Evolutionary conservation across 1,140 invertebrate genomes (phyloP), one percentile per base, ranked within the genome.

Genomic region (Steinernema khuongi): DNA sequence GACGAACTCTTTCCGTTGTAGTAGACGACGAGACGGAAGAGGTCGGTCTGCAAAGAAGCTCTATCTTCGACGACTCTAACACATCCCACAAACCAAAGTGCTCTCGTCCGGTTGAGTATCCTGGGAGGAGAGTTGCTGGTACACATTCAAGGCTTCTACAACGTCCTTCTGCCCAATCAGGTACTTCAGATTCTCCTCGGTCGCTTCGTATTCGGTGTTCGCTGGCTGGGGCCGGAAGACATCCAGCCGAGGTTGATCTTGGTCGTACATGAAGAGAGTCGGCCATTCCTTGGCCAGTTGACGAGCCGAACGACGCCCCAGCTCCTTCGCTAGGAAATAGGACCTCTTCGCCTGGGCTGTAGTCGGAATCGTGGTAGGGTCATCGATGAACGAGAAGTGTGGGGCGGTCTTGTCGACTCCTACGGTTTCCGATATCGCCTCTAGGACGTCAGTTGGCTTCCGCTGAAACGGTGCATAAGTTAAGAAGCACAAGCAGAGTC

Each of bases 201-300:
- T 60, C 11, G 50, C 14, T 60, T 60, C 50, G 50, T 17, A 17
- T 14, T 60, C 50, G 22, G 26, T 4, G 4, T 4, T 4, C 14
- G 7, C 50, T 22, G 19, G 19, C 71, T 28, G 74, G 11, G 76
- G 74, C 0, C 79, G 77, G 66, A 84, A 84, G 14, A 68, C 82
- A 0, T 60, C 66, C 1, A 84, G 50, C n/a, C 78, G 36, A 2
- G 83, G 83, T 29, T 83, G 33, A 74, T 84, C 83, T 50, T 81
- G 71, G 50, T 84, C 83, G 43, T 82, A 85, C 68, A 79, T 79
- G 69, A 84, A 85, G 2, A 84, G 71, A 11, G 84, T 85, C 11
- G 83, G 83, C 84, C 84, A 84, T 83, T 84, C 84, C 29, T 76
- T 69, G 11, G 81, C 82, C 11, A 84, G 67, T 71, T 79, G 77